Evolutionary conservation across 2,113 vertebrate genomes (phyloP).

Genomic region (Dicrurus megarhynchus): DNA sequence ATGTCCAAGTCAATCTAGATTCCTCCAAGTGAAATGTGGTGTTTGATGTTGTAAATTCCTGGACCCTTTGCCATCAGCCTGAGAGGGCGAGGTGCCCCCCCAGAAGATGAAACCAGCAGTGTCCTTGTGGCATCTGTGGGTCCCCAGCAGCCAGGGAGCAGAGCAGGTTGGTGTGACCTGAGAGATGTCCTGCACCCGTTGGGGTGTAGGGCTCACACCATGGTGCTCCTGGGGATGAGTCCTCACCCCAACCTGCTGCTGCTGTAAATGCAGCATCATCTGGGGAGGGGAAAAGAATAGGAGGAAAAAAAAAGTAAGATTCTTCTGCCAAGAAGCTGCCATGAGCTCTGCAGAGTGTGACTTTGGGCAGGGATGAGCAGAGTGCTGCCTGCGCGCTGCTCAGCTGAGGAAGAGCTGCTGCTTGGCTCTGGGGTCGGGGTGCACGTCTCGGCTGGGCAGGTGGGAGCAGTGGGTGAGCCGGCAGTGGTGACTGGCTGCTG

Average conservation of each 20-base stretch:
- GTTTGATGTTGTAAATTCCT: neutral
- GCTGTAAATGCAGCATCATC: conserved; percentile 8
- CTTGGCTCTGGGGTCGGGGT: neutral
- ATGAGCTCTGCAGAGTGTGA: conserved; percentile 30
- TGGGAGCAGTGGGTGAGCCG: neutral
- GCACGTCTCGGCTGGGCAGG: neutral
- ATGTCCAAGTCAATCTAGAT: neutral
- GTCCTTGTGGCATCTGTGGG: neutral
- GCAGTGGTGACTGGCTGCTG: neutral
- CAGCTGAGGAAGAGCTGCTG: neutral
- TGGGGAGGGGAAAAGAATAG: neutral
- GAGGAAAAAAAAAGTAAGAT: neutral
- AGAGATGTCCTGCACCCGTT: neutral
- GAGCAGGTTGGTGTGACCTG: neutral
- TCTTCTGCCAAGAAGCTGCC: conserved; percentile 43
- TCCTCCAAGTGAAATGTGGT: neutral
- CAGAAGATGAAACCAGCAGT: neutral
- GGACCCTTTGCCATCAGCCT: neutral
- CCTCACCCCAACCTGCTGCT: neutral
- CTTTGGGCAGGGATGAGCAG: conserved; percentile 19
- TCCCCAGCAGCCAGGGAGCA: neutral
- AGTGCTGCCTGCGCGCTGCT: neutral
- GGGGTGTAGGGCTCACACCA: neutral
- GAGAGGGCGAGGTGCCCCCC: accelerated
- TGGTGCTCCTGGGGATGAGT: accelerated